Evolutionary conservation across 2,113 vertebrate species (phyloP), one percentile per base, ranked within the genome.

Genomic region (Rhinichthys klamathensis): DNA sequence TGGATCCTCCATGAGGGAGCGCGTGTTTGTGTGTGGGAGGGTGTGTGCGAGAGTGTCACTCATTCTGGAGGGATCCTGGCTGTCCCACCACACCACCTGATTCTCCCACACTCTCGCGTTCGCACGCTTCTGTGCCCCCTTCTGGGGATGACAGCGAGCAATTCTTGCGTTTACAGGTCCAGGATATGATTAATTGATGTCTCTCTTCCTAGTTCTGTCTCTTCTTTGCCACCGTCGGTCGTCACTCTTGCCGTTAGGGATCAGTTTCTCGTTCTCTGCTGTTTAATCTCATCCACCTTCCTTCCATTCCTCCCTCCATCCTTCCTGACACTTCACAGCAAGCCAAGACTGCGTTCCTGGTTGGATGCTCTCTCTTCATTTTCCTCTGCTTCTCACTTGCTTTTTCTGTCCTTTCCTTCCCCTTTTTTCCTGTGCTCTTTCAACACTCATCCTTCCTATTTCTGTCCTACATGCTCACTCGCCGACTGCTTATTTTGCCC

Each of bases 381-480:
- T 65, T 75, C 44, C 75, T 54, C 74, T 76, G 13, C 25, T 30
- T 41, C 23, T 72, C 18, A 30, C 76, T 75, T 7, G 58, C 49
- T 84, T n/a, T 63, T 23, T 41, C 30, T 44, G 35, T 82, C 38
- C 77, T 21, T 35, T 65, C 9, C 46, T 56, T 61, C 54, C 73
- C 75, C 13, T 56, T 18, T 46, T 80, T 74, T 49, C 5, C 78
- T 80, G 78, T 83, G 60, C 49, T 83, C 51, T 51, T 44, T 83
- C 61, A n/a, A 35, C 18, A 15, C 70, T 65, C 63, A 30, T 83
- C 67, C 60, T 80, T 83, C 84, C 5, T 78, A 72, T 72, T 69
- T 79, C 70, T 67, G n/a, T 70, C 63, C 58, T 54, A 89, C 88
- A 91, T 70, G 86, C 90, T 89, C 32, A 54, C 86, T 80, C 76